Conservation (phyloP, 2,113 vertebrate genomes). For the Megaleporinus macrocephalus region DNA sequence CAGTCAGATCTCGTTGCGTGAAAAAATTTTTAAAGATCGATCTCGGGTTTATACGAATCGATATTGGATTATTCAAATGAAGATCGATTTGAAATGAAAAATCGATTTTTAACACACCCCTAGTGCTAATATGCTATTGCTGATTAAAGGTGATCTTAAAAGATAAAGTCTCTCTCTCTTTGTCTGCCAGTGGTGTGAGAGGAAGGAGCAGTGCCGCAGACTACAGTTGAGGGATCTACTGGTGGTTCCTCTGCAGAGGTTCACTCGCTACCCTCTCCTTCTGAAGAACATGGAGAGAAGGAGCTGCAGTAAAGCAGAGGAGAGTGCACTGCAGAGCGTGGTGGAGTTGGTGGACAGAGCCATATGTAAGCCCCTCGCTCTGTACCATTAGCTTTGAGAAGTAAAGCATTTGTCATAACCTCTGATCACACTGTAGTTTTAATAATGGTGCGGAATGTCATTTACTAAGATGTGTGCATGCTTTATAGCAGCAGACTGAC, state of each 20-base stretch:
- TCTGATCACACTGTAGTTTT: not conserved
- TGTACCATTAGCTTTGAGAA: not conserved
- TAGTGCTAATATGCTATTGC: too few species aligned
- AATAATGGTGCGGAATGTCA: not conserved
- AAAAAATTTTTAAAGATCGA: too few species aligned
- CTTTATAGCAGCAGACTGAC: not conserved
- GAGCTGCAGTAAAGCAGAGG: constrained; percentile 73
- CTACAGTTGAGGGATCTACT: constrained; percentile 86
- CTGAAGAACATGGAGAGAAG: constrained; percentile 87
- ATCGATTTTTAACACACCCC: too few species aligned
- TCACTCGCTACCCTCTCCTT: constrained; percentile 86
- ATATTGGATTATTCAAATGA: too few species aligned
- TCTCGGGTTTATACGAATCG: too few species aligned
- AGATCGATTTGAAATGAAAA: too few species aligned
- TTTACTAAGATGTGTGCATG: not conserved
- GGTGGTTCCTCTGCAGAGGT: constrained; percentile 84
- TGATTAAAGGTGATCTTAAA: too few species aligned
- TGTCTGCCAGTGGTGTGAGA: constrained; percentile 85
- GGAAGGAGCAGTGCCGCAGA: constrained; percentile 80
- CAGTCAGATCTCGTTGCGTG: too few species aligned
- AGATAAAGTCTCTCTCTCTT: not conserved
- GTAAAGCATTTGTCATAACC: not conserved
- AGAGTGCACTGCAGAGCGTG: constrained; percentile 74
- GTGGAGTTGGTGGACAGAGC: constrained; percentile 87
- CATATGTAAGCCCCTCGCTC: constrained; percentile 78